A percentile compares a stretch with the other conserved stretches of the same genome.
These are phyloP conservation scores for Dermochelys coriacea DNA, from an alignment of 2,797 vertebrate genomes.

Conservation along the genomic window DNA sequence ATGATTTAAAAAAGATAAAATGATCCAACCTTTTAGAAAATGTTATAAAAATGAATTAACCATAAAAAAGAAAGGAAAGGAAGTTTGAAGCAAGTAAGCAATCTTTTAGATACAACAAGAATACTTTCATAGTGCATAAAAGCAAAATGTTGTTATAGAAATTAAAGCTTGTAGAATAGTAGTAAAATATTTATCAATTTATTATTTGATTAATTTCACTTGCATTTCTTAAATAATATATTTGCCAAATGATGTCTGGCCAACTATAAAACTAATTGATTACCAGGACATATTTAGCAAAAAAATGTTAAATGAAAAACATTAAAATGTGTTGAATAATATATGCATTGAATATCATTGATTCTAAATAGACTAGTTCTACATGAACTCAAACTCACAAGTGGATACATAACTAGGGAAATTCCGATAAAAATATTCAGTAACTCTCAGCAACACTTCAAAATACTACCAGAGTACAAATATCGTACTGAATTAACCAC, in stretches of 20 bases:
- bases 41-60: not conserved
- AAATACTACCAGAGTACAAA: not conserved
- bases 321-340: not conserved
- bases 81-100: not conserved
- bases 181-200: not conserved
- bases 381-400: not conserved
- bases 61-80: not conserved
- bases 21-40: not conserved
- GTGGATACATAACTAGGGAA: not conserved
- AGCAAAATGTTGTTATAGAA: not conserved
- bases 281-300: not conserved
- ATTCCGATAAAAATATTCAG: not conserved
- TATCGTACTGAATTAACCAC: slow-evolving; percentile 26
- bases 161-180: not conserved
- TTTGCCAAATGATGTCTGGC: not conserved
- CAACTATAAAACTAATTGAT: not conserved
- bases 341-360: not conserved
- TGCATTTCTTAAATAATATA: not conserved
- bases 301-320: not conserved
- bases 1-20: not conserved
- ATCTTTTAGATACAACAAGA: not conserved
- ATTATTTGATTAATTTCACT: not conserved
- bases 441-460: not conserved
- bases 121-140: not conserved
- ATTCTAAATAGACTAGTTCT: not conserved